A percentile compares a stretch with the other conserved stretches of the same genome.
phyloP scores from a whole-genome alignment of 2,797 vertebrate species.

The Enoplosus armatus region DNA sequence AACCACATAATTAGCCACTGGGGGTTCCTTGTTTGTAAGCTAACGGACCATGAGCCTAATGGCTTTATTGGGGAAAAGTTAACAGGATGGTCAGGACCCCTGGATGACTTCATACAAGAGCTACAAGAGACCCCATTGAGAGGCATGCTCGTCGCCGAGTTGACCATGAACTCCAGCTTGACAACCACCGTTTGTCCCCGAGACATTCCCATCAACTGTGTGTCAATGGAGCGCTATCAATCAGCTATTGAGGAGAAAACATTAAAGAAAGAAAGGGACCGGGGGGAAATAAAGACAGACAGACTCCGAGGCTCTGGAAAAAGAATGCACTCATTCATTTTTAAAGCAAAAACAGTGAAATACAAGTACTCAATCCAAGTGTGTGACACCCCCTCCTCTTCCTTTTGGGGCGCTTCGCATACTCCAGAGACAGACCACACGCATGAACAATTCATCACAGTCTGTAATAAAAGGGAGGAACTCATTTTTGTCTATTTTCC shows the following conservation, averaged over 20 bases:
- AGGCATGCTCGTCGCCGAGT: constrained; percentile 43
- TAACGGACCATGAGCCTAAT: constrained; percentile 49
- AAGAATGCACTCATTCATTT: constrained; percentile 75
- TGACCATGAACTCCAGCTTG: constrained; percentile 68
- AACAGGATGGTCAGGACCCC: constrained; percentile 76
- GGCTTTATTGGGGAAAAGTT: constrained; percentile 77
- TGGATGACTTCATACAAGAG: constrained; percentile 69
- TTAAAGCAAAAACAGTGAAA: constrained; percentile 65
- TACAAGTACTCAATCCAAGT: constrained; percentile 54
- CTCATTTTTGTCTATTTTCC: constrained; percentile 38
- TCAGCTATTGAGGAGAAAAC: constrained; percentile 60
- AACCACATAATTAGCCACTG: constrained; percentile 56
- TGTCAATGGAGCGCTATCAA: constrained; percentile 68
- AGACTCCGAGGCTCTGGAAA: constrained; percentile 40
- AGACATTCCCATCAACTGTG: constrained; percentile 70
- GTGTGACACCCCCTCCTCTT: constrained; percentile 43
- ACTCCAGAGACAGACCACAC: constrained; percentile 72
- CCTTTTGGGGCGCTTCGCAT: constrained; percentile 42
- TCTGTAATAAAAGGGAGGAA: constrained; percentile 40
- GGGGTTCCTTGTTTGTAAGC: constrained; percentile 77
- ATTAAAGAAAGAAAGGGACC: constrained; percentile 34
- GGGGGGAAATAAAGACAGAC: constrained; percentile 32
- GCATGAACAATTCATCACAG: constrained; percentile 68
- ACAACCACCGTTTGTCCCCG: constrained; percentile 68
- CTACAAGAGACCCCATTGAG: constrained; percentile 80